Percentiles rank a stretch among this genome's conserved stretches.
These are phyloP conservation scores for Hydrophis major DNA, from an alignment of 2,797 vertebrate genomes.

Conservation along the genomic window DNA sequence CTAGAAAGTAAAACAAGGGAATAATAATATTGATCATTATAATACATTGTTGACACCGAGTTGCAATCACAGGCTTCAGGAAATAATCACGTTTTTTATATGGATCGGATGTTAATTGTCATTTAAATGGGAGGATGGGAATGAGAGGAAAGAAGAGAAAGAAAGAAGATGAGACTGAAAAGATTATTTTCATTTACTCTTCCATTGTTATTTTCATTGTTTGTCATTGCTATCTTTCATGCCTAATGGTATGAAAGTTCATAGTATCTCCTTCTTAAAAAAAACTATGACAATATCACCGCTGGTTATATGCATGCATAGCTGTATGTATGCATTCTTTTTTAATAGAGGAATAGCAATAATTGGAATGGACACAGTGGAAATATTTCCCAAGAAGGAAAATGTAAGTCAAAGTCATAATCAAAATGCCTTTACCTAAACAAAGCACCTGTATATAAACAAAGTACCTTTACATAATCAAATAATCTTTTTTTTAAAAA, in stretches of 20 bases:
- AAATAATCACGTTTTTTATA: not conserved
- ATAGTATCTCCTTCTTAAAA: not conserved
- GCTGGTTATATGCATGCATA: not conserved
- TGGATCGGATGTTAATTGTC: not conserved
- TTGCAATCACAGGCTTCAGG: not conserved
- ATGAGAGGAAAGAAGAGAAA: not conserved
- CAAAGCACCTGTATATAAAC: not conserved
- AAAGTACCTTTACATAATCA: not conserved
- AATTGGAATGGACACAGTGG: not conserved
- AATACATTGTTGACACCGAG: not conserved
- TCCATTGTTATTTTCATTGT: not conserved
- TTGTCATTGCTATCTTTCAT: not conserved
- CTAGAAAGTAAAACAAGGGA: slow-evolving; percentile 49
- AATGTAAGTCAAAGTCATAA: not conserved
- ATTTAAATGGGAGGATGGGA: not conserved
- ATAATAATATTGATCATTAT: rapidly evolving
- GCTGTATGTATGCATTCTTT: not conserved
- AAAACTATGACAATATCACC: not conserved
- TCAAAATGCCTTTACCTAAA: not conserved
- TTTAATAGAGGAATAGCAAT: not conserved
- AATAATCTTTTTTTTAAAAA: not conserved
- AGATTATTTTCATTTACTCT: not conserved
- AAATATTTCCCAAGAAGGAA: not conserved
- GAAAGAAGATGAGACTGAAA: not conserved
- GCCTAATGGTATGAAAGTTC: not conserved